Base-by-base conservation (phyloP, 2,113 vertebrate species). In the Varanus komodoensis region DNA sequence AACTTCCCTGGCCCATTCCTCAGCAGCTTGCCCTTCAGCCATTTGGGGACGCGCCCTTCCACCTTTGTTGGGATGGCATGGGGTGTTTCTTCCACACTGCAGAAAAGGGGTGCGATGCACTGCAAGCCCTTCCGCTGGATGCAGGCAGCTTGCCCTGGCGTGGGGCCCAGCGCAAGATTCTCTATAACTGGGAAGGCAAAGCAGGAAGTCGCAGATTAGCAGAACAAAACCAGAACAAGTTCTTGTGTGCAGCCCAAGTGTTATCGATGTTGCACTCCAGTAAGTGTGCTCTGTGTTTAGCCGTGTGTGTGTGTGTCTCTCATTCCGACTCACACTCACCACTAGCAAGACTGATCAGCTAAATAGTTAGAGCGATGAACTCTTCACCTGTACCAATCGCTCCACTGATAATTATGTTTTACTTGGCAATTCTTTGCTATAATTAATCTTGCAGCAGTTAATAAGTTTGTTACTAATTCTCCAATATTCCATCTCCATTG, bases 1-100 rank as follows among this genome's bases (percentile, higher is more conserved):
- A 98, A 99, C 94, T 98, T 99, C 52, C 98, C 99, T 0, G 99
- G 99, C 25, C 99, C 98, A 1, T 98, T 99, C 71, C 98, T 98
- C 81, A 99, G 97, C 0, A 99, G 93, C 61, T 87, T 98, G 48
- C 99, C 99, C 48, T 91, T 91, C 87, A 99, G 97, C 99, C 99
- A 99, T 67, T 95, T 48, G 3, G 99, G 99, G 91, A 99, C 97
- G 2, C 90, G 94, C 19, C 99, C 99, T 87, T 89, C 96, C 23
- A 98, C 92, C 27, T 27, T 90, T 3, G 98, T 97, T 21, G 94
- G 78, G 73, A 99, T 95, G 3, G 96, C 95, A 29, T 97, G 95
- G 0, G 96, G 97, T 0, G 96, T 98, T 94, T 99, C 99, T 50
- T 98, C 95, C 23, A 97, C 97, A 0, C 97, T 97, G 84, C 92